phyloP scores from a whole-genome alignment of 2,113 vertebrate genomes.

The Lycaon pictus region DNA sequence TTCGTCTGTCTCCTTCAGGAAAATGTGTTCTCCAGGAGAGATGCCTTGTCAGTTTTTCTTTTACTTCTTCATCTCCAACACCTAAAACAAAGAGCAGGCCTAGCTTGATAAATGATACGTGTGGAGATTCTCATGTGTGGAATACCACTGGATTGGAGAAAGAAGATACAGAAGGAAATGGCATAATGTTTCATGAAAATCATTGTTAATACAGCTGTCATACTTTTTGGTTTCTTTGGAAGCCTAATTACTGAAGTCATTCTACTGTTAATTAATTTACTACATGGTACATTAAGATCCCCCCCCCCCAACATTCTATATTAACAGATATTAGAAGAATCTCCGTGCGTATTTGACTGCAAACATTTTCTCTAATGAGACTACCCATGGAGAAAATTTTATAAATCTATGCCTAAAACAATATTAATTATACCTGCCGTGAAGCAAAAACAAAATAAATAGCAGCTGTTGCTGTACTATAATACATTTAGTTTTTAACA shows the following conservation, averaged over 20 bases:
- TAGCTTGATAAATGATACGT: neutral
- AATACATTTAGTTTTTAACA: slow-evolving; percentile 55
- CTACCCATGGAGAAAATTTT: slow-evolving; percentile 65
- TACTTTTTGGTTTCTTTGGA: neutral
- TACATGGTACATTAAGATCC: neutral
- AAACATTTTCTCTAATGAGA: slow-evolving; percentile 59
- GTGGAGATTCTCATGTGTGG: neutral
- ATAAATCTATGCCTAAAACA: slow-evolving; percentile 61
- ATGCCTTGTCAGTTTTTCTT: neutral
- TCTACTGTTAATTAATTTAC: slow-evolving; percentile 68
- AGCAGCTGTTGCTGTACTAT: slow-evolving; percentile 13
- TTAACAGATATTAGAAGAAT: slow-evolving; percentile 54
- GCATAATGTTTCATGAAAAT: neutral
- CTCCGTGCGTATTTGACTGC: neutral
- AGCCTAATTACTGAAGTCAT: slow-evolving; percentile 50
- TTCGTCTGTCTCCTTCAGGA: neutral
- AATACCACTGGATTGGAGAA: neutral
- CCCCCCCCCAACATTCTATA: neutral
- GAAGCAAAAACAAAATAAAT: slow-evolving; percentile 69
- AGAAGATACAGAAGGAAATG: neutral
- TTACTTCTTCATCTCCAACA: neutral
- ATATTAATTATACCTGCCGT: slow-evolving; percentile 63
- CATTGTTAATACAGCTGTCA: neutral
- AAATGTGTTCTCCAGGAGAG: neutral
- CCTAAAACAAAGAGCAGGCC: neutral